Conservation (phyloP, 1,140 invertebrate species). For the Tachypleus tridentatus region DNA sequence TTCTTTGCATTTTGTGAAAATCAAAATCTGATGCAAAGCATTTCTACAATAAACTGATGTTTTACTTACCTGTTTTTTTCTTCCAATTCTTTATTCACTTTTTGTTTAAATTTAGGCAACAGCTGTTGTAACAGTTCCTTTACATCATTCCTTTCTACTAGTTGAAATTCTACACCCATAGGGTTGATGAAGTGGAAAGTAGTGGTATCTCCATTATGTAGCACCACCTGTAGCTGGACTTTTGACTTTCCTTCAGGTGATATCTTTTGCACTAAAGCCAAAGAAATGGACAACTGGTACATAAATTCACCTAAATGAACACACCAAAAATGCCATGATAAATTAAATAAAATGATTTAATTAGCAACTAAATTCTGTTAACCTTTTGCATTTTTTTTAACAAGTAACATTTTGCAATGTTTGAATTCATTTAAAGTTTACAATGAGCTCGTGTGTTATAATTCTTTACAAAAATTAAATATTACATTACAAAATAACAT, state of each 20-base stretch:
- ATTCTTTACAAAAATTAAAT: too few species aligned
- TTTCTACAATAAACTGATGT: constrained; percentile 12
- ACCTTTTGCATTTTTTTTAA: too few species aligned
- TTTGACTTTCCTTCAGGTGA: constrained; percentile 96
- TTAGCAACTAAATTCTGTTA: too few species aligned
- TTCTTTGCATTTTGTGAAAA: too few species aligned
- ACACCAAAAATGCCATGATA: too few species aligned
- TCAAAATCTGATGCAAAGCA: too few species aligned
- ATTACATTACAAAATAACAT: too few species aligned
- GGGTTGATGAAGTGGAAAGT: constrained; percentile 97
- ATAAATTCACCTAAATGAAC: too few species aligned
- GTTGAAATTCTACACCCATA: constrained; percentile 60
- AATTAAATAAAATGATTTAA: too few species aligned
- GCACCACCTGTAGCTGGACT: constrained; percentile 94
- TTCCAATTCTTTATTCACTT: constrained; percentile 73
- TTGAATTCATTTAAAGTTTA: too few species aligned
- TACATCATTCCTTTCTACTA: constrained; percentile 81
- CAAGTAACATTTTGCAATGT: too few species aligned
- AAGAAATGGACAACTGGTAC: not conserved
- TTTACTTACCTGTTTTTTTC: constrained; percentile 37
- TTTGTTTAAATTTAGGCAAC: constrained; percentile 87
- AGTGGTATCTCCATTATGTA: constrained; percentile 83
- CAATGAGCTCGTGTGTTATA: too few species aligned
- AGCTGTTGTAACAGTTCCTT: constrained; percentile 85
- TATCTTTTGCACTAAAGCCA: constrained; percentile 80